Conservation (phyloP, 2,888 invertebrate genomes). For the Lordiphosa fenestrarum region DNA sequence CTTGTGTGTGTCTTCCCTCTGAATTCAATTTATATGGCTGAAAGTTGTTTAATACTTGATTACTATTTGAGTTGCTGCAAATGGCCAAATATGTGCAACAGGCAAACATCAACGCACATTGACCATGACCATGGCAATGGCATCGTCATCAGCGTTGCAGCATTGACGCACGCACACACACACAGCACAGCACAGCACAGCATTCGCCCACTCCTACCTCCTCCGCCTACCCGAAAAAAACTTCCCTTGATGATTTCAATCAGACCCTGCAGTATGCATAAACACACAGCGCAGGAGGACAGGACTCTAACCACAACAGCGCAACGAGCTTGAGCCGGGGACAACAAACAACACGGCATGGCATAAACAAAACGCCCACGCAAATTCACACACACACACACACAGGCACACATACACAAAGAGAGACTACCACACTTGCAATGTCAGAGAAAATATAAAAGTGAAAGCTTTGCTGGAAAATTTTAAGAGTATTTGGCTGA, state of each 20-base stretch:
- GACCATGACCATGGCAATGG: conserved; percentile 26
- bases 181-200: too few relatives aligned
- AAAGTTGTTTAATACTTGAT: conserved; percentile 5
- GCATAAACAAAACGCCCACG: conserved; percentile 57
- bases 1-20: conserved; percentile 19
- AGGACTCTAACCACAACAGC: conserved; percentile 8
- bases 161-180: conserved; percentile 35
- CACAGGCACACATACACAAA: too few relatives aligned
- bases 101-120: conserved; percentile 22
- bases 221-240: conserved; percentile 10
- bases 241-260: conserved; percentile 51
- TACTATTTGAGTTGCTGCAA: conserved; percentile 3
- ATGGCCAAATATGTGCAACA: conserved; percentile 26
- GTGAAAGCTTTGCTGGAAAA: conserved; percentile 17
- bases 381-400: conserved; percentile 15
- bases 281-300: conserved; percentile 37
- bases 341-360: conserved; percentile 55
- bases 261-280: conserved; percentile 53
- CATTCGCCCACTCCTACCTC: neutral
- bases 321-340: conserved; percentile 47
- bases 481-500: neutral
- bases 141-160: conserved; percentile 20
- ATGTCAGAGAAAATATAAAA: conserved; percentile 8
- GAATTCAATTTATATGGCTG: conserved; percentile 3
- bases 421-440: conserved; percentile 4